A percentile compares a stretch with the other conserved stretches of the same genome.
These are phyloP conservation scores for Alouatta palliata DNA, from an alignment of 2,113 vertebrate genomes.

Conservation along the genomic window DNA sequence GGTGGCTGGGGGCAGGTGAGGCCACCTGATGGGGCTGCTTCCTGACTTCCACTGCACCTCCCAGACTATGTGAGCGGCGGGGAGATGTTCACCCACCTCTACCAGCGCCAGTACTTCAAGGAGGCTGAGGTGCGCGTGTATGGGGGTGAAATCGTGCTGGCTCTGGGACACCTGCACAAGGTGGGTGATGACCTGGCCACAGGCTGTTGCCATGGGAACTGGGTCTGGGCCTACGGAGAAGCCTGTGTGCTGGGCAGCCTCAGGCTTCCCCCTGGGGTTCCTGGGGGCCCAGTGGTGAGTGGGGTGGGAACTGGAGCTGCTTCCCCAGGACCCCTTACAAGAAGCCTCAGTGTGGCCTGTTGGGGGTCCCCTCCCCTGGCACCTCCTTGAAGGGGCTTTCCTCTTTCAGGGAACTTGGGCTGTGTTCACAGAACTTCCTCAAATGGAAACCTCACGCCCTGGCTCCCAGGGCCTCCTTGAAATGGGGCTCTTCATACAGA, in stretches of 20 bases:
- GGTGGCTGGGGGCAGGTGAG: neutral
- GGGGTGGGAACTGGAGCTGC: neutral
- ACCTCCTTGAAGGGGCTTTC: slow-evolving; percentile 56
- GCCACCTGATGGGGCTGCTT: accelerated
- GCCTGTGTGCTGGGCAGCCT: neutral
- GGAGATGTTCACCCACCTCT: slow-evolving; percentile 95
- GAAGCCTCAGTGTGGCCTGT: neutral
- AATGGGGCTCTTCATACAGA: neutral
- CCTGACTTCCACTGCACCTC: neutral
- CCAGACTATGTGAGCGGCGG: slow-evolving; percentile 94
- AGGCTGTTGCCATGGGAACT: neutral
- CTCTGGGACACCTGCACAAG: slow-evolving; percentile 94
- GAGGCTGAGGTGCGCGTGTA: slow-evolving; percentile 94
- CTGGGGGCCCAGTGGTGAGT: neutral
- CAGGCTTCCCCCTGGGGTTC: neutral
- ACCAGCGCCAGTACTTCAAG: slow-evolving; percentile 93
- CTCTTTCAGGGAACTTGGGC: slow-evolving; percentile 22
- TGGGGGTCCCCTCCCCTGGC: neutral
- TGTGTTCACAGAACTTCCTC: slow-evolving; percentile 56
- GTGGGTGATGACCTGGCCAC: slow-evolving; percentile 77
- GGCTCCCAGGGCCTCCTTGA: neutral
- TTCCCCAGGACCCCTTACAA: neutral
- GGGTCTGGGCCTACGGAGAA: neutral
- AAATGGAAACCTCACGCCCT: neutral
- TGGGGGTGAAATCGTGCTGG: slow-evolving; percentile 92